Percentiles rank a stretch among this genome's conserved stretches.
These are phyloP conservation scores for Drosophila ambigua DNA, from an alignment of 1,140 invertebrate genomes.

Conservation along the genomic window DNA sequence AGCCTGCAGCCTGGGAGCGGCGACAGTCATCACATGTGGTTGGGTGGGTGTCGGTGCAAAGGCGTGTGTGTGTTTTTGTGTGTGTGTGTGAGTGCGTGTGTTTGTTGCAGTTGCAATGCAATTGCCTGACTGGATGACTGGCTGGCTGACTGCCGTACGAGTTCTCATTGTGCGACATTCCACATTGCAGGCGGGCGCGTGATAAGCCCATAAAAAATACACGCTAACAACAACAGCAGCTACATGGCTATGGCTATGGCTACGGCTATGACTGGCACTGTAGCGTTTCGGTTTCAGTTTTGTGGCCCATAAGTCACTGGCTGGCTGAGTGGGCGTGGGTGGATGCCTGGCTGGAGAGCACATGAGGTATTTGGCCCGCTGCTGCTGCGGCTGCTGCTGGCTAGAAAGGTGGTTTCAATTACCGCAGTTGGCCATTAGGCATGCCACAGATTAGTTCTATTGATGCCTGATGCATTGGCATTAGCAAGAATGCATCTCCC, in stretches of 20 bases:
- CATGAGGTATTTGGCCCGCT: constrained; percentile 20
- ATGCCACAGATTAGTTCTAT: constrained; percentile 50
- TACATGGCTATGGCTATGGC: constrained; percentile 13
- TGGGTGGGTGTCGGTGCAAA: constrained; percentile 25
- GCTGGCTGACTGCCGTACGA: constrained; percentile 16
- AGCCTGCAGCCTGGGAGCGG: constrained; percentile 34
- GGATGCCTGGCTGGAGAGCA: constrained; percentile 23
- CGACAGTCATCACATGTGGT: constrained; percentile 33
- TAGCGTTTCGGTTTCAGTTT: constrained; percentile 36
- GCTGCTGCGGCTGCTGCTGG: constrained; percentile 37
- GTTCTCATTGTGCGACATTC: constrained; percentile 56
- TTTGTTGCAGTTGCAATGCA: constrained; percentile 11
- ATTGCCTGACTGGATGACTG: constrained; percentile 25
- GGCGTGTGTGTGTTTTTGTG: neutral
- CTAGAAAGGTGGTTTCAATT: constrained; percentile 60
- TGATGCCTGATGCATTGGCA: constrained; percentile 36
- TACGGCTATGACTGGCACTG: no score
- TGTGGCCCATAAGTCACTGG: constrained; percentile 55
- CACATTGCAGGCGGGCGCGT: constrained; percentile 38
- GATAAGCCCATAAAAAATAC: constrained; percentile 54
- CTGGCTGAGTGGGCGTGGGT: constrained; percentile 7
- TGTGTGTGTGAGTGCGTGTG: neutral
- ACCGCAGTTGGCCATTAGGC: constrained; percentile 6
- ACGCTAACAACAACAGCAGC: constrained; percentile 7
- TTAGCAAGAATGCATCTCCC: constrained; percentile 24